Evolutionary conservation across 2,797 vertebrate genomes (phyloP).

Genomic region (Cyclura pinguis): DNA sequence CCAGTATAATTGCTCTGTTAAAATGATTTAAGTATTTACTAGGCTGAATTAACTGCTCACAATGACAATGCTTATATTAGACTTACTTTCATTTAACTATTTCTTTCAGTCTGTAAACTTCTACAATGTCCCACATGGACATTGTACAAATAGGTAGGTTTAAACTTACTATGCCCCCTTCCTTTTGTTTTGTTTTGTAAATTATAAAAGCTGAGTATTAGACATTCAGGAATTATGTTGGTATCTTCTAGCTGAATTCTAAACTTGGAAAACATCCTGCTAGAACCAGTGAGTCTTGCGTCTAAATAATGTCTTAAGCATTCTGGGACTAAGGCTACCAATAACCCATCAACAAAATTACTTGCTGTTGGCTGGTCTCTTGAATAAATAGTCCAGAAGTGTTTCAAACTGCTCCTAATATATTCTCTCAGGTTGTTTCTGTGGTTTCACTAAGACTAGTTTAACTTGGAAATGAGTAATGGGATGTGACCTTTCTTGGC

Average conservation of each 20-base stretch:
- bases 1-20: too few species aligned
- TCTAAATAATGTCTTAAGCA: background rate
- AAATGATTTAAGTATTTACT: too few species aligned
- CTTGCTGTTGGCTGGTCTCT: background rate
- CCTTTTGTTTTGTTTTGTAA: background rate
- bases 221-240: background rate
- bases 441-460: background rate
- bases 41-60: too few species aligned
- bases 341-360: background rate
- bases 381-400: conserved; percentile 1
- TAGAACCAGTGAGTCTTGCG: background rate
- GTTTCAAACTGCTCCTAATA: background rate
- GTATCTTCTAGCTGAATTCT: background rate
- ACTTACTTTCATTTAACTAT: background rate
- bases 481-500: conserved; percentile 13
- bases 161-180: background rate
- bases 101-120: background rate
- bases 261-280: background rate
- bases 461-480: background rate
- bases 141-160: background rate
- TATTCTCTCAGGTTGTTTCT: conserved; percentile 7
- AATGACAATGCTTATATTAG: background rate
- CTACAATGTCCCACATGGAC: background rate
- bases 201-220: background rate
- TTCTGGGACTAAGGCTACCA: conserved; percentile 8